Conservation (phyloP, 92 coral and sea anemone genomes). For the Epizoanthus rinbou region DNA sequence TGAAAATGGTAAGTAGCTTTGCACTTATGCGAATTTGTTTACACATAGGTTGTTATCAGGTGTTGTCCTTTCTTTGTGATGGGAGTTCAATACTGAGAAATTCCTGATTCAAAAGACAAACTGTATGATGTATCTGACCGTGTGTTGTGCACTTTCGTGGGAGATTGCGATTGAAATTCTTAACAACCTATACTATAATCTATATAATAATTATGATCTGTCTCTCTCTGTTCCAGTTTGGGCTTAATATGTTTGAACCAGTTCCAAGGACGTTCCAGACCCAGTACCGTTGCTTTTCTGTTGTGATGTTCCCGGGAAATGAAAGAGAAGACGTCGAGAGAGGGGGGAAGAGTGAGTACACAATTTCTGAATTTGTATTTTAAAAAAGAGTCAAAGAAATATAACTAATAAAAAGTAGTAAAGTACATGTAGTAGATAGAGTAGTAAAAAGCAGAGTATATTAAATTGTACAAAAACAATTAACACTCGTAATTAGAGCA, state of each 20-base stretch:
- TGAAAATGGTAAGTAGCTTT: constrained; percentile 20
- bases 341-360: constrained; percentile 94
- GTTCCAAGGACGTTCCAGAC: constrained; percentile 92
- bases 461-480: too few species aligned
- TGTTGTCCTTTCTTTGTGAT: not conserved
- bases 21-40: not conserved
- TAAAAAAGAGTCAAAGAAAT: too few species aligned
- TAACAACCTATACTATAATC: too few species aligned
- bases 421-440: too few species aligned
- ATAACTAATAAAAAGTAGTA: too few species aligned
- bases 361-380: not conserved
- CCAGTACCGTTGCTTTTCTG: constrained; percentile 93
- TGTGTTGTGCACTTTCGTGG: not conserved
- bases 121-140: not conserved
- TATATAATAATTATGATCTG: constrained; percentile 5
- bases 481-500: too few species aligned
- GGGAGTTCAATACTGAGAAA: not conserved
- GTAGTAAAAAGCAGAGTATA: too few species aligned
- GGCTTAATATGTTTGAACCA: constrained; percentile 78
- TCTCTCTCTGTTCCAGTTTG: constrained; percentile 55
- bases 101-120: not conserved
- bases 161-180: too few species aligned
- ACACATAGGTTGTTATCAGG: not conserved
- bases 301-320: constrained; percentile 96
- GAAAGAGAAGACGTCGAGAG: constrained; percentile 98